Conservation (phyloP, 2,888 invertebrate species). For the Automeris io region DNA sequence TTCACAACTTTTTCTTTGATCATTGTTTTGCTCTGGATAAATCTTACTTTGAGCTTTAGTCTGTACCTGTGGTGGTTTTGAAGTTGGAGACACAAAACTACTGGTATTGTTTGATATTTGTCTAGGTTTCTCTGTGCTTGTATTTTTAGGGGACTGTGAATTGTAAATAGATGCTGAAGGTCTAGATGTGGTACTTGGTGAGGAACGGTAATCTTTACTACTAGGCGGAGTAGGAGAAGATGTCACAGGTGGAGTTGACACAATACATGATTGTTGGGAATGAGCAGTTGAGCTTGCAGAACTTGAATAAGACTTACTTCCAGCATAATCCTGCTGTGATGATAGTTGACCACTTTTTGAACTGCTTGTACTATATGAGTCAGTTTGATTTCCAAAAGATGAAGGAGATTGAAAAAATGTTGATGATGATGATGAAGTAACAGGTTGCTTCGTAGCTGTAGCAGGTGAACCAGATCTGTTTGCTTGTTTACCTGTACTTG, state of each 20-base stretch:
- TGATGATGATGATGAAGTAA: slow-evolving; percentile 71
- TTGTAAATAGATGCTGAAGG: slow-evolving; percentile 62
- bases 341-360: slow-evolving; percentile 73
- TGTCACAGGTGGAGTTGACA: slow-evolving; percentile 79
- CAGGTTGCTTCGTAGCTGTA: slow-evolving; percentile 71
- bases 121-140: slow-evolving; percentile 54
- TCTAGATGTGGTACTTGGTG: slow-evolving; percentile 69
- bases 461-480: slow-evolving; percentile 75
- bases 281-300: slow-evolving; percentile 76
- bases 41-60: slow-evolving; percentile 88
- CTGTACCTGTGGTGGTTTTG: slow-evolving; percentile 78
- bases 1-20: slow-evolving; percentile 75
- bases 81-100: slow-evolving; percentile 73
- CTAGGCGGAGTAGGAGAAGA: slow-evolving; percentile 68
- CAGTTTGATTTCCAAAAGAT: slow-evolving; percentile 77
- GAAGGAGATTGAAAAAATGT: slow-evolving; percentile 81
- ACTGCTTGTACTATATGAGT: slow-evolving; percentile 75
- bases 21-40: slow-evolving; percentile 81
- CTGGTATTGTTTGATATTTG: slow-evolving; percentile 47
- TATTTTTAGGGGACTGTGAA: slow-evolving; percentile 59
- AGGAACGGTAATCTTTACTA: slow-evolving; percentile 81
- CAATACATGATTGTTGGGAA: slow-evolving; percentile 84
- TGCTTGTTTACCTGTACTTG: slow-evolving; percentile 73
- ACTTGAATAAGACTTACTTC: slow-evolving; percentile 78
- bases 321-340: slow-evolving; percentile 74